phyloP scores from a whole-genome alignment of 2,888 invertebrate species.

The Antheraea assamensis region DNA sequence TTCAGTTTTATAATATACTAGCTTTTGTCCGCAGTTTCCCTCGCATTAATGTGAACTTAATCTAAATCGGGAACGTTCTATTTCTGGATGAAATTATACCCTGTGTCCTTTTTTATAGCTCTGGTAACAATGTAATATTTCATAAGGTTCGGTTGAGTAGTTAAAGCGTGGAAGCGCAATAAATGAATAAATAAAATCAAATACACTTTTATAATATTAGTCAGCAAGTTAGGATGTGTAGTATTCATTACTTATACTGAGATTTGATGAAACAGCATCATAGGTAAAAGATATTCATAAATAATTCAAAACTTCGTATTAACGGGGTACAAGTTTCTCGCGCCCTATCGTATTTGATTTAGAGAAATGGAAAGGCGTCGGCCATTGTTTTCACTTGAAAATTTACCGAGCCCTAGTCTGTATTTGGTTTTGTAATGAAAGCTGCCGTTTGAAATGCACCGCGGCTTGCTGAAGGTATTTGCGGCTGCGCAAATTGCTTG shows the following conservation, averaged over 20 bases:
- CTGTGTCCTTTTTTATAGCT: too few species aligned
- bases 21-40: too few species aligned
- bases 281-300: background rate
- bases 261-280: background rate
- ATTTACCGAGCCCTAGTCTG: slow-evolving; percentile 58
- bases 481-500: slow-evolving; percentile 41
- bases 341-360: slow-evolving; percentile 49
- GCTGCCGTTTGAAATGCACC: slow-evolving; percentile 50
- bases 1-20: too few species aligned
- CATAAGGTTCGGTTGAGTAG: too few species aligned
- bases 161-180: too few species aligned
- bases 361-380: slow-evolving; percentile 68
- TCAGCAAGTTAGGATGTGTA: too few species aligned
- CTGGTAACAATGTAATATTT: too few species aligned
- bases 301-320: background rate
- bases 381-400: slow-evolving; percentile 67
- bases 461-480: slow-evolving; percentile 44
- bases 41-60: too few species aligned
- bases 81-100: too few species aligned
- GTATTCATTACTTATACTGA: background rate
- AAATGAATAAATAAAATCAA: too few species aligned
- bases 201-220: too few species aligned
- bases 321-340: background rate
- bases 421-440: slow-evolving; percentile 67
- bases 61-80: too few species aligned